Evolutionary conservation across 2,888 invertebrate genomes (phyloP).

Genomic region (Stegophylla sp.): DNA sequence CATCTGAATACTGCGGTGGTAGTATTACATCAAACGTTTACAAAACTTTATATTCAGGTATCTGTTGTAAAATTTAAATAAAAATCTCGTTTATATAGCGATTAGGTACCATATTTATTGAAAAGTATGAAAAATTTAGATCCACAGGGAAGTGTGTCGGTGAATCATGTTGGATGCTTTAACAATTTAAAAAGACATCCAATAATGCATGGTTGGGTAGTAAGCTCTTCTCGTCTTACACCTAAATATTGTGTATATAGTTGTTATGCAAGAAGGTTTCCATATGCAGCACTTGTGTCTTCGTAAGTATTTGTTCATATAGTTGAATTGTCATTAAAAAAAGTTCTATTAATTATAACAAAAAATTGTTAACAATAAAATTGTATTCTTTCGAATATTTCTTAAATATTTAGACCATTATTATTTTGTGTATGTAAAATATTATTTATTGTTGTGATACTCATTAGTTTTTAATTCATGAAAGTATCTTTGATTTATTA

Average conservation of each 20-base stretch:
- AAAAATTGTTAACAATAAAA: too few relatives aligned
- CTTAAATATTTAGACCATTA: too few relatives aligned
- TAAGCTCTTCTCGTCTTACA: conserved; percentile 14
- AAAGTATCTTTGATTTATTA: too few relatives aligned
- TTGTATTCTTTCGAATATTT: too few relatives aligned
- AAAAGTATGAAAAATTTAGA: conserved; percentile 7
- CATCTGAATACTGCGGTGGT: conserved; percentile 51
- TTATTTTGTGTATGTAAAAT: too few relatives aligned
- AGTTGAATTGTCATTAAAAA: neutral
- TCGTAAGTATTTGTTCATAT: conserved; percentile 22
- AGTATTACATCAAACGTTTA: conserved; percentile 27
- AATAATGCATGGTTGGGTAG: conserved; percentile 37
- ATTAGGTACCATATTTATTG: neutral
- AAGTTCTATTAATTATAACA: too few relatives aligned
- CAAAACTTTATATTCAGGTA: conserved; percentile 40
- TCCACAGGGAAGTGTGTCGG: conserved; percentile 1
- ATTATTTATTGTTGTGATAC: too few relatives aligned
- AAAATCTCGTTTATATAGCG: neutral
- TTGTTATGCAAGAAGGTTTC: conserved; percentile 32
- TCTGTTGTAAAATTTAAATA: neutral
- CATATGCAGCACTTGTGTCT: conserved; percentile 42
- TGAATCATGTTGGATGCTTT: conserved; percentile 34
- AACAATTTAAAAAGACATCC: conserved; percentile 47
- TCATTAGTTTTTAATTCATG: too few relatives aligned
- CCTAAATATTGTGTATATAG: conserved; percentile 36